These are phyloP conservation scores for Diadumene lineata DNA, from an alignment of 92 coral and sea anemone species.

Conservation along the genomic window DNA sequence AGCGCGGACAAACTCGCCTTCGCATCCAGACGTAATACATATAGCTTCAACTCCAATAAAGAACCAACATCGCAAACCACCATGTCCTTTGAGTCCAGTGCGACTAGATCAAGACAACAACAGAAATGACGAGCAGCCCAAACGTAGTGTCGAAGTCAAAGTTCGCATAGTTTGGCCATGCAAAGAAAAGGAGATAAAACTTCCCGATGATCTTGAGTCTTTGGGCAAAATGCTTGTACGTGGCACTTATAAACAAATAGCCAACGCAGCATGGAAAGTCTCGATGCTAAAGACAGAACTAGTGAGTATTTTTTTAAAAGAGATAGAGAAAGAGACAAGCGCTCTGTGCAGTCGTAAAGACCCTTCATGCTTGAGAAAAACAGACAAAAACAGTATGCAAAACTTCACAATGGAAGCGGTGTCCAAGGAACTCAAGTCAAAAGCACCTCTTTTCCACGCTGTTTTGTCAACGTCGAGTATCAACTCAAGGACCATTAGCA, in stretches of 20 bases:
- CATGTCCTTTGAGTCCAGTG: slow-evolving; percentile 1
- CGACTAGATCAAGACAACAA: background rate
- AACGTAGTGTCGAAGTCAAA: slow-evolving; percentile 34
- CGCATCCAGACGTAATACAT: background rate
- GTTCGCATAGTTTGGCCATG: slow-evolving; percentile 55
- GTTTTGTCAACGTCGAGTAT: slow-evolving; percentile 45
- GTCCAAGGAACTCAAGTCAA: slow-evolving; percentile 34
- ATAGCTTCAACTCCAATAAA: slow-evolving; percentile 16
- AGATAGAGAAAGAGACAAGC: slow-evolving; percentile 54
- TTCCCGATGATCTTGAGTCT: slow-evolving; percentile 67
- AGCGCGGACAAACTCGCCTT: slow-evolving; percentile 19
- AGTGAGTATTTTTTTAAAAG: slow-evolving; percentile 32
- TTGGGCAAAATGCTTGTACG: slow-evolving; percentile 72
- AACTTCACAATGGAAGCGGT: slow-evolving; percentile 50
- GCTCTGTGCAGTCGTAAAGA: slow-evolving; percentile 66
- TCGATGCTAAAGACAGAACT: slow-evolving; percentile 47
- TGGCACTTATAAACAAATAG: slow-evolving; percentile 64
- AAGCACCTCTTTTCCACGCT: slow-evolving; percentile 63
- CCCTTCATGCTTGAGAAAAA: slow-evolving; percentile 61
- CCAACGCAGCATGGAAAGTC: slow-evolving; percentile 61
- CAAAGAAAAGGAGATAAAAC: slow-evolving; percentile 30
- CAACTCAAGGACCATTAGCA: slow-evolving; percentile 27
- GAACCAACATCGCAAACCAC: slow-evolving; percentile 38
- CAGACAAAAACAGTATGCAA: slow-evolving; percentile 55
- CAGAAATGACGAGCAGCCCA: slow-evolving; percentile 4